Conservation (phyloP, 2,888 invertebrate genomes). For the Hypena proboscidalis region DNA sequence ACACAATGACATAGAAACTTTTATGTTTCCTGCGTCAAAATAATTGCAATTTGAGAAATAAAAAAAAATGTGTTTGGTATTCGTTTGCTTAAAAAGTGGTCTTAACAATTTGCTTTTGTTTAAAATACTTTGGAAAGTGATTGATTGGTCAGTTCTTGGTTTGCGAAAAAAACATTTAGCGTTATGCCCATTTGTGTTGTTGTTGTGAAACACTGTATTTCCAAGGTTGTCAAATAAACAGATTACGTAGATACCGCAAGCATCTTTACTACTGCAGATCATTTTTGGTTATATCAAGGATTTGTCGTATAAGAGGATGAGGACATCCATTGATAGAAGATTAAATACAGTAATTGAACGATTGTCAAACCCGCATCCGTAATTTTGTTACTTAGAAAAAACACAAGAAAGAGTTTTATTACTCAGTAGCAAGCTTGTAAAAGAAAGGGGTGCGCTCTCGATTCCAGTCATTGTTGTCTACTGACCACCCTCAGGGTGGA, state of each 20-base stretch:
- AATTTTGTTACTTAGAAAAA: conserved; percentile 35
- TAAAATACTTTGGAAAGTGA: conserved; percentile 22
- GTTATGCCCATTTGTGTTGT: too few relatives aligned
- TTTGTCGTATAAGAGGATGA: too few relatives aligned
- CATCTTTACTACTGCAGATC: neutral
- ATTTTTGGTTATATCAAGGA: conserved; percentile 5
- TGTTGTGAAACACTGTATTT: neutral
- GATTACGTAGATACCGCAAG: too few relatives aligned
- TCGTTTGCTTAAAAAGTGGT: conserved; percentile 28
- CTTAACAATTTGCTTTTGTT: conserved; percentile 25
- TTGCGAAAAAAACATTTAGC: conserved; percentile 22
- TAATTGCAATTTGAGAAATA: conserved; percentile 55
- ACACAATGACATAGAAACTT: conserved; percentile 77
- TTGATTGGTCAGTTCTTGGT: conserved; percentile 19
- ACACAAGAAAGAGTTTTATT: conserved; percentile 66
- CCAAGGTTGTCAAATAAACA: too few relatives aligned
- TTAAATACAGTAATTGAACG: conserved; percentile 18
- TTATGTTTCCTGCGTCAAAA: conserved; percentile 73
- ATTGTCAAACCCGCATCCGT: conserved; percentile 31
- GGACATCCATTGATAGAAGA: conserved; percentile 9
- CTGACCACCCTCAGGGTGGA: conserved; percentile 62
- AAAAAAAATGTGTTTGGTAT: conserved; percentile 35
- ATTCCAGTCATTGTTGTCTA: conserved; percentile 50
- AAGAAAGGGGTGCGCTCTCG: conserved; percentile 64
- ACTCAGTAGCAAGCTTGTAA: conserved; percentile 69